Evolutionary conservation across 2,888 invertebrate species (phyloP), one percentile per base, ranked within the genome.

Genomic region (Trichogramma dendrolimi): DNA sequence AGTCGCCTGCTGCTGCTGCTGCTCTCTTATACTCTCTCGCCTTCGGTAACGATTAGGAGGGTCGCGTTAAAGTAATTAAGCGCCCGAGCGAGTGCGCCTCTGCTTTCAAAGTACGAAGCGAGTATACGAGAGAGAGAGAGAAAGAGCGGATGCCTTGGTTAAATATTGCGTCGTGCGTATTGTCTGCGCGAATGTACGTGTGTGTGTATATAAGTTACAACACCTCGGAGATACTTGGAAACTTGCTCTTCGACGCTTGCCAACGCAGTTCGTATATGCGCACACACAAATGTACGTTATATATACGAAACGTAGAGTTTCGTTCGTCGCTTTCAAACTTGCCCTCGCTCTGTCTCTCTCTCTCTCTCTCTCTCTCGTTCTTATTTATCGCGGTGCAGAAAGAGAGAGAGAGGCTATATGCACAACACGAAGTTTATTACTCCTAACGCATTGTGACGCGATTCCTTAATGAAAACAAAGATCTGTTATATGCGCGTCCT

Each of bases 41-140:
- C 58, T 63, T 61, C 53, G 53, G 11, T 46, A 14, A 38, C 56
- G 59, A 64, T 64, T 62, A 62, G 57, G 46, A 62, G n/a, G 42
- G 43, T 7, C n/a, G 27, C 57, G 61, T 60, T 62, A 64, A 64
- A 61, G 61, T 55, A 60, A 60, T 63, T 63, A 63, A 52, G 6
- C 44, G 43, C 6, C 48, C 10, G 10, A 41, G 27, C 50, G 8
- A 48, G 49, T 7, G 48, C n/a, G 48, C 48, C 5, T 48, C 11
- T 27, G 27, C 27, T 27, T 27, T 27, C 27, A 27, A 27, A 27
- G 27, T 27, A 27, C 27, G 27, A 27, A 27, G 27, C 27, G 27
- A 27, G 27, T 2, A 27, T 27, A 27, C 27, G 27, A 27, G 14
- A 1, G 10, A 14, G n/a, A 14, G n/a, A 10, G 48, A 48, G n/a